phyloP scores from a whole-genome alignment of 2,888 invertebrate genomes.

The Masnerella sp. region DNA sequence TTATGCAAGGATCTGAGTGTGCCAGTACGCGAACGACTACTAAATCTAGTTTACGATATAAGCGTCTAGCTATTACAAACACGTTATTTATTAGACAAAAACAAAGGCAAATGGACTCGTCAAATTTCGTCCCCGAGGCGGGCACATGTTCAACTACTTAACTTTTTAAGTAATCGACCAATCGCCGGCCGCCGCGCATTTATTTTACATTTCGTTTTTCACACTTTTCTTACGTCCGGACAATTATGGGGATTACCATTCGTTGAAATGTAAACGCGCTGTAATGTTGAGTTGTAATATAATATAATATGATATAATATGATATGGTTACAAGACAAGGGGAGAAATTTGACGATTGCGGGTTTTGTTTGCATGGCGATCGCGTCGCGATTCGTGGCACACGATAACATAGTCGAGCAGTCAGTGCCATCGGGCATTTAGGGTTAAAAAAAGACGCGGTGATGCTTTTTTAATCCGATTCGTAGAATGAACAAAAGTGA shows the following conservation, averaged over 20 bases:
- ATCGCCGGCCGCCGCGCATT: constrained; percentile 22
- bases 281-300: constrained; percentile 40
- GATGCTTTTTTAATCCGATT: constrained; percentile 9
- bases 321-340: neutral
- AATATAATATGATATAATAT: no score
- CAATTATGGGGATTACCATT: constrained; percentile 16
- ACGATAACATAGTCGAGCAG: constrained; percentile 50
- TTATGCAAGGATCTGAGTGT: constrained; percentile 49
- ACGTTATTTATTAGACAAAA: constrained; percentile 45
- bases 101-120: constrained; percentile 20
- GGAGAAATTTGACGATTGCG: constrained; percentile 39
- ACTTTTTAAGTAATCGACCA: constrained; percentile 29
- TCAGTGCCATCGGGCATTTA: constrained; percentile 65
- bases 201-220: constrained; percentile 7
- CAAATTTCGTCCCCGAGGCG: constrained; percentile 30
- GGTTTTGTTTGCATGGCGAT: constrained; percentile 53
- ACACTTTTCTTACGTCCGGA: constrained; percentile 1
- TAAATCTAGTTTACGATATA: constrained; percentile 38
- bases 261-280: constrained; percentile 25
- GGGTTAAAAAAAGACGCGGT: constrained; percentile 35
- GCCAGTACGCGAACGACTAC: constrained; percentile 48
- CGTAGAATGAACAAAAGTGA: constrained; percentile 25
- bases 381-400: constrained; percentile 58
- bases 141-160: constrained; percentile 36
- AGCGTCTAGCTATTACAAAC: constrained; percentile 18